These are phyloP conservation scores for Hedya salicella DNA, from an alignment of 2,888 invertebrate genomes.

Conservation along the genomic window DNA sequence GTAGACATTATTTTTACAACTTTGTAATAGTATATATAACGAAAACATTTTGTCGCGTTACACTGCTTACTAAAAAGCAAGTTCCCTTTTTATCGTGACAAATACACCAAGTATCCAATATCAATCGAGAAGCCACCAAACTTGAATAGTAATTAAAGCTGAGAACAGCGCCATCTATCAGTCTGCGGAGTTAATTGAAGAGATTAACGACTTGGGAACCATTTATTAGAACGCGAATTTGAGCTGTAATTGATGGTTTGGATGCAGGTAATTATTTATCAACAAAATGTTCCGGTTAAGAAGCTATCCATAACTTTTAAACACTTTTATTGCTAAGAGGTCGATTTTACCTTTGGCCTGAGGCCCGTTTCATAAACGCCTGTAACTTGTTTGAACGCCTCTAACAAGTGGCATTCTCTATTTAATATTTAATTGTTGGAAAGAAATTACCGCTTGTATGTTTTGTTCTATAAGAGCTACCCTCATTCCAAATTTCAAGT, in stretches of 20 bases:
- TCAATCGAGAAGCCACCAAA: slow-evolving; percentile 10
- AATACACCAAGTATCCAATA: not conserved
- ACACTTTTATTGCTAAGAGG: not conserved
- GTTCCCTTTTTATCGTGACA: not conserved
- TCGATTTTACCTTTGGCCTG: too few species aligned
- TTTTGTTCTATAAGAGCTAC: too few species aligned
- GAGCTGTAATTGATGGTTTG: slow-evolving; percentile 15
- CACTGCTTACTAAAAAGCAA: not conserved
- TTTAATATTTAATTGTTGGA: too few species aligned
- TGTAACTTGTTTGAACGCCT: too few species aligned
- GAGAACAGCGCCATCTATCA: slow-evolving; percentile 10
- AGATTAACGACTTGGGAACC: slow-evolving; percentile 10
- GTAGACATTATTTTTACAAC: too few species aligned
- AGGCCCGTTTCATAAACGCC: too few species aligned
- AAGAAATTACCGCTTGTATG: too few species aligned
- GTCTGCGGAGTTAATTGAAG: slow-evolving; percentile 6
- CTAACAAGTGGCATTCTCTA: too few species aligned
- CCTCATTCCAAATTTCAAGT: too few species aligned
- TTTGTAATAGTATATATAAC: too few species aligned
- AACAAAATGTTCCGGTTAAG: not conserved
- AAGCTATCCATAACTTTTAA: slow-evolving; percentile 2
- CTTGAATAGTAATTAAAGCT: slow-evolving; percentile 3
- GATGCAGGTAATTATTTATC: slow-evolving; percentile 22
- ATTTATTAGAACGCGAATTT: slow-evolving; percentile 18
- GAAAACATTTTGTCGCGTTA: too few species aligned